Evolutionary conservation across 2,888 invertebrate species (phyloP).

Genomic region (Caenorhabditis sulstoni): DNA sequence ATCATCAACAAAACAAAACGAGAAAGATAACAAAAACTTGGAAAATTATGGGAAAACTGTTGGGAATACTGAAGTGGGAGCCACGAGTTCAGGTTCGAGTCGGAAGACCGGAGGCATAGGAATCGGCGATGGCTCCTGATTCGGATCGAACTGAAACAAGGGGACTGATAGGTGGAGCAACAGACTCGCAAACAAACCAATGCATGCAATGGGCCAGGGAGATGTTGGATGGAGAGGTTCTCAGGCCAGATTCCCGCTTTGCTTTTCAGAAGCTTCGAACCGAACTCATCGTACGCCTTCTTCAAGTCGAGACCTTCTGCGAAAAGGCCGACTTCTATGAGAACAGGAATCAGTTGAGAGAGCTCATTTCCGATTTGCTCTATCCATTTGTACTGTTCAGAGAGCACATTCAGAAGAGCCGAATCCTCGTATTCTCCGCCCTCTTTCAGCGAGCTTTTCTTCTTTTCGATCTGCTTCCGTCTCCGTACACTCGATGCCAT

Average conservation of each 20-base stretch:
- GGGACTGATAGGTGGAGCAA: neutral
- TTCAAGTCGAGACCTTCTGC: slow-evolving; percentile 58
- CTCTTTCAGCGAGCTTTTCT: slow-evolving; percentile 75
- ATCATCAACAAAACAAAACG: slow-evolving; percentile 1
- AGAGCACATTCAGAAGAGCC: slow-evolving; percentile 70
- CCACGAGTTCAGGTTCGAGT: slow-evolving; percentile 46
- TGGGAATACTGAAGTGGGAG: slow-evolving; percentile 17
- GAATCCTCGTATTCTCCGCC: slow-evolving; percentile 78
- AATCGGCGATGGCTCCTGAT: slow-evolving; percentile 39
- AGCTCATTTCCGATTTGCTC: slow-evolving; percentile 45
- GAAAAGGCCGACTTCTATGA: slow-evolving; percentile 64
- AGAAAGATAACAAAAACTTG: neutral
- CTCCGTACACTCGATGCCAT: slow-evolving; percentile 69
- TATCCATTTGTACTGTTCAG: slow-evolving; percentile 62
- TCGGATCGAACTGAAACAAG: slow-evolving; percentile 42
- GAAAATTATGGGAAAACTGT: slow-evolving; percentile 32
- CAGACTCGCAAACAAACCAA: slow-evolving; percentile 54
- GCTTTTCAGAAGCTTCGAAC: slow-evolving; percentile 36
- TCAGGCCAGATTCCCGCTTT: slow-evolving; percentile 70
- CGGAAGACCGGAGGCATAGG: slow-evolving; percentile 54
- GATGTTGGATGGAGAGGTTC: slow-evolving; percentile 64
- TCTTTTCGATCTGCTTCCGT: slow-evolving; percentile 75
- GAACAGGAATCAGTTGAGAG: slow-evolving; percentile 61
- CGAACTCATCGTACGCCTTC: slow-evolving; percentile 33
- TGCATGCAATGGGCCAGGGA: slow-evolving; percentile 74